Evolutionary conservation across 2,888 invertebrate species (phyloP).

Genomic region (Phlogophora meticulosa): DNA sequence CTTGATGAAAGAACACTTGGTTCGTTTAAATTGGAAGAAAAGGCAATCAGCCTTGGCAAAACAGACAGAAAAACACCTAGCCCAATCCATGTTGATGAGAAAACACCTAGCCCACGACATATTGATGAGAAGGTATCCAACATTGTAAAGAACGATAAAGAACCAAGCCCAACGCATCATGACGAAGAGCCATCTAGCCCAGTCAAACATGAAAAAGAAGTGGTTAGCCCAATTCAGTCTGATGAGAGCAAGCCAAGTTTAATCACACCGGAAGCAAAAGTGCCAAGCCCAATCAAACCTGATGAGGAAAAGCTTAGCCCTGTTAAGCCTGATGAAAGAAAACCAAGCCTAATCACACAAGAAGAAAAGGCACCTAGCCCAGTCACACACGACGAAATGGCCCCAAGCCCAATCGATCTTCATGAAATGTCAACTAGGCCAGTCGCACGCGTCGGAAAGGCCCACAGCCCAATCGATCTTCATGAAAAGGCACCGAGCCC

Average conservation of each 20-base stretch:
- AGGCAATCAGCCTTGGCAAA: constrained; percentile 40
- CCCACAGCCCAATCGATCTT: too few relatives aligned
- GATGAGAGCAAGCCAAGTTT: constrained; percentile 6
- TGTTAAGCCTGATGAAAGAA: too few relatives aligned
- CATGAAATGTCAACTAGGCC: too few relatives aligned
- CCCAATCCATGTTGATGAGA: constrained; percentile 19
- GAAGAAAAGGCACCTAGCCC: too few relatives aligned
- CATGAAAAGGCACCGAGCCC: too few relatives aligned
- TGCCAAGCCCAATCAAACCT: background rate
- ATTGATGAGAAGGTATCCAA: constrained; percentile 26
- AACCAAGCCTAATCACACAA: too few relatives aligned
- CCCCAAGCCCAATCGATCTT: too few relatives aligned
- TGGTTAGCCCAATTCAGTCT: constrained; percentile 2
- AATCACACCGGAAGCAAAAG: background rate
- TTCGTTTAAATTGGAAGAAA: constrained; percentile 17
- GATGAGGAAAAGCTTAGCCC: too few relatives aligned
- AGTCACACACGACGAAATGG: too few relatives aligned
- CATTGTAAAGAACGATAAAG: constrained; percentile 8
- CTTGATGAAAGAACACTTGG: constrained; percentile 4
- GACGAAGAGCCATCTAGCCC: constrained; percentile 18
- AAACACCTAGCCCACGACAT: constrained; percentile 11
- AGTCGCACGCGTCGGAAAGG: too few relatives aligned
- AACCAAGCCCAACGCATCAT: background rate
- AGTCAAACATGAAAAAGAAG: constrained; percentile 11
- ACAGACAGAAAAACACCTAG: constrained; percentile 64